Base-by-base conservation (phyloP, 2,888 invertebrate species). In the Pogonocherus hispidulus region DNA sequence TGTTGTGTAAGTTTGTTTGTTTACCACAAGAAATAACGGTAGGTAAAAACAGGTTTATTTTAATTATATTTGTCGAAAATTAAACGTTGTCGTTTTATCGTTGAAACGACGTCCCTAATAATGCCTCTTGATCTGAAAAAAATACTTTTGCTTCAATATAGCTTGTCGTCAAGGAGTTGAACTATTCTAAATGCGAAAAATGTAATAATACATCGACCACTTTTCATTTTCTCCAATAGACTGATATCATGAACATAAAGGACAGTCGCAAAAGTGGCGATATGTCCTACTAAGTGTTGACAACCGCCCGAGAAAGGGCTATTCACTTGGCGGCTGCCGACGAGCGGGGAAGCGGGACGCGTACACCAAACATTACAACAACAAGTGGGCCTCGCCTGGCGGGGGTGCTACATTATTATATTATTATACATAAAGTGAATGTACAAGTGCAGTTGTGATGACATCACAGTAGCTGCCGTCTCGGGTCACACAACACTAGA, bases 351-450 rank as follows among this genome's bases (percentile, higher is more conserved):
- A 83, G 83, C 82, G 81, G 81, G 81, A 83, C 83, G 83, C 80
- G 82, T 82, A 85, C 85, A 85, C 85, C 85, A 85, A 85, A 85
- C 85, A 85, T 84, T 85, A 84, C 84, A 85, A 85, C 85, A 85
- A 85, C 84, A 84, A 85, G 85, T 85, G 84, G 83, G 83, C 84
- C 84, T 84, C 85, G 84, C 84, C 84, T 83, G 83, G 84, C 84
- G 83, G 84, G 83, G 83, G 84, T 84, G 85, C 85, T 85, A 84
- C 84, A 83, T 82, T 83, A 83, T 82, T 79, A 80, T 77, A 80
- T 79, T 80, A 81, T 83, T 81, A 83, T 81, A 85, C 85, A 85
- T 82, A 83, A 81, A 84, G 84, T 85, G 84, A 85, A 86, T 86
- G 84, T 86, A 86, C 86, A 86, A 78, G 85, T 85, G 85, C 85